Base-by-base conservation (phyloP, 2,888 invertebrate species). In the Minunthozetes semirufus region DNA sequence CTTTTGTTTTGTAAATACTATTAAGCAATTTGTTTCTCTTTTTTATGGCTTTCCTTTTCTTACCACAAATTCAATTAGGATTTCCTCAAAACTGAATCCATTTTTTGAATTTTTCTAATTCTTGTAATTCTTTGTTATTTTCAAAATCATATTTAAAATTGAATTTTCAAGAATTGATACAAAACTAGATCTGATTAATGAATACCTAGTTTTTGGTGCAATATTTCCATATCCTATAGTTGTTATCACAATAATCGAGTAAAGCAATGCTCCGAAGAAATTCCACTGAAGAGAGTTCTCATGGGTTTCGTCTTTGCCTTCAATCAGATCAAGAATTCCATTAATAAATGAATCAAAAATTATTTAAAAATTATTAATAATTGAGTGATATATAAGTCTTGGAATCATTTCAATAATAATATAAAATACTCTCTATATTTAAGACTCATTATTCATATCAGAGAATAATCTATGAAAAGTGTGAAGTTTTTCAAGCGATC, bases 171-270 rank as follows among this genome's bases (percentile, higher is more conserved):
- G 11, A 42, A 13, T 42, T 13, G 11, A 9, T 13, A 42, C 11
- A 42, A 42, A 42, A 42, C 8, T 33, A 4, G 33, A 42, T 42
- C 8, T 33, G 56, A 56, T 25, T 2, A 61, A 61, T 25, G 27
- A 13, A 63, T 63, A 63, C 63, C 27, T 63, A 0, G 95, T 96
- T 85, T 93, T 94, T 0, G 95, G 94, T 0, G 94, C 91, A 77
- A 95, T 94, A 83, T 96, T 94, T 13, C 95, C 95, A 83, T 95
- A 96, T 56, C 94, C 95, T 79, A 95, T 95, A 50, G 95, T 95
- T 74, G 95, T 95, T 83, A 95, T 95, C 79, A 94, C 94, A 80
- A 95, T 93, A 81, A 95, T 94, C 79, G 94, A 94, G 85, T 94
- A 95, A 85, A 95, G 92, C 25, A 95, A 86, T 0, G 94, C 92